phyloP scores from a whole-genome alignment of 37 sponge, comb jelly and placozoan genomes.

The Dysidea cf. avara region DNA sequence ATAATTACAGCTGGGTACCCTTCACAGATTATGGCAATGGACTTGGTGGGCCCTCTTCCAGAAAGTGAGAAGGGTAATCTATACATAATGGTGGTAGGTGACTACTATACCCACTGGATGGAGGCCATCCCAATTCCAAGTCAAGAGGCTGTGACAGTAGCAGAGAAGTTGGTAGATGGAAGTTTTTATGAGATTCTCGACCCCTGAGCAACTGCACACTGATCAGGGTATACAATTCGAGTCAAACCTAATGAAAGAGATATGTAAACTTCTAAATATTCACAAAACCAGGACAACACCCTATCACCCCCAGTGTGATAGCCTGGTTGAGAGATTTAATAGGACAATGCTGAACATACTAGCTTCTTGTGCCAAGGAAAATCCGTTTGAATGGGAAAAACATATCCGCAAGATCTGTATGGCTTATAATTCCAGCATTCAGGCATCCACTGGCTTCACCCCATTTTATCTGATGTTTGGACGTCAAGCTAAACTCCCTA shows the following conservation, averaged over 20 bases:
- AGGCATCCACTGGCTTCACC: too few species aligned
- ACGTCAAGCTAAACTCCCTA: too few species aligned
- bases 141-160: constrained; percentile 5
- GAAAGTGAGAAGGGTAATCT: not conserved
- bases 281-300: too few species aligned
- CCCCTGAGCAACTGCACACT: constrained; percentile 27
- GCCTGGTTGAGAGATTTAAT: too few species aligned
- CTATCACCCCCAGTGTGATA: too few species aligned
- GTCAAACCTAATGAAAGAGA: not conserved
- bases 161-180: constrained; percentile 9
- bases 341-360: too few species aligned
- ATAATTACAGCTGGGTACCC: constrained; percentile 11
- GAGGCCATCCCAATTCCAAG: constrained; percentile 19
- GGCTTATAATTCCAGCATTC: too few species aligned
- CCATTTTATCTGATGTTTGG: too few species aligned
- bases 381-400: too few species aligned
- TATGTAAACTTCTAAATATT: too few species aligned
- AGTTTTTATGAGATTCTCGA: constrained; percentile 6
- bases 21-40: constrained; percentile 12
- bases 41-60: constrained; percentile 22
- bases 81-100: constrained; percentile 21
- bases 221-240: constrained; percentile 31
- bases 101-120: constrained; percentile 20
- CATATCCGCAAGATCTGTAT: too few species aligned
- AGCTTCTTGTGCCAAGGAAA: too few species aligned